phyloP scores from a whole-genome alignment of 2,888 invertebrate species.

The Phrixothrix hirtus region DNA sequence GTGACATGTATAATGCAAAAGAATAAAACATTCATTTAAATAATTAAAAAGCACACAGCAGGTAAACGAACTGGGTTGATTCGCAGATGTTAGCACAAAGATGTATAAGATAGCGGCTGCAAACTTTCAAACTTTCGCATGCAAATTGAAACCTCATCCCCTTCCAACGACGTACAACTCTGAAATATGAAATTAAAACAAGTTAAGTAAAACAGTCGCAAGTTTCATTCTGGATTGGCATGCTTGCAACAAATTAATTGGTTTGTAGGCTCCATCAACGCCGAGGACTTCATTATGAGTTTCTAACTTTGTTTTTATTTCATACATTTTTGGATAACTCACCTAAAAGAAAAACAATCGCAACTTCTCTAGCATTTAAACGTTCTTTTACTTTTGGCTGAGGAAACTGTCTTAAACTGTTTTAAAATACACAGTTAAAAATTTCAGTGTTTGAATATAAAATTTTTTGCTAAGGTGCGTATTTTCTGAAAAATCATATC shows the following conservation, averaged over 20 bases:
- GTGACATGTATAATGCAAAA: conserved; percentile 50
- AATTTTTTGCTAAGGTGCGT: no score
- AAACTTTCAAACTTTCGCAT: conserved; percentile 50
- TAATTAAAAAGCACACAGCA: conserved; percentile 54
- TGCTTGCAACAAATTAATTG: conserved; percentile 37
- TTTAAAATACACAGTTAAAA: conserved; percentile 7
- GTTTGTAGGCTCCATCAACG: conserved; percentile 34
- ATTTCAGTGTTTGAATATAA: neutral
- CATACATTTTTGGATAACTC: conserved; percentile 27
- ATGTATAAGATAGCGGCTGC: conserved; percentile 41
- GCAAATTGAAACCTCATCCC: conserved; percentile 50
- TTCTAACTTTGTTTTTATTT: conserved; percentile 31
- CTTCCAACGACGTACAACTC: conserved; percentile 38
- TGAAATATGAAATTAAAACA: conserved; percentile 46
- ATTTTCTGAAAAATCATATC: no score
- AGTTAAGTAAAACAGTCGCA: conserved; percentile 42
- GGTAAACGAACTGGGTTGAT: conserved; percentile 52
- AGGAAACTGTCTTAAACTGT: conserved; percentile 6
- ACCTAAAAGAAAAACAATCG: conserved; percentile 32
- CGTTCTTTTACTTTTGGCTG: conserved; percentile 14
- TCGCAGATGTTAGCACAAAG: conserved; percentile 44
- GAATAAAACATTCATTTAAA: conserved; percentile 53
- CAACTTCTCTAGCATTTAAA: conserved; percentile 22
- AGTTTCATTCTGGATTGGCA: conserved; percentile 29
- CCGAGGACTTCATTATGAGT: conserved; percentile 28